Percentiles rank a stretch among this genome's conserved stretches.
phyloP scores from a whole-genome alignment of 2,797 vertebrate species.

The Anguilla megastoma region DNA sequence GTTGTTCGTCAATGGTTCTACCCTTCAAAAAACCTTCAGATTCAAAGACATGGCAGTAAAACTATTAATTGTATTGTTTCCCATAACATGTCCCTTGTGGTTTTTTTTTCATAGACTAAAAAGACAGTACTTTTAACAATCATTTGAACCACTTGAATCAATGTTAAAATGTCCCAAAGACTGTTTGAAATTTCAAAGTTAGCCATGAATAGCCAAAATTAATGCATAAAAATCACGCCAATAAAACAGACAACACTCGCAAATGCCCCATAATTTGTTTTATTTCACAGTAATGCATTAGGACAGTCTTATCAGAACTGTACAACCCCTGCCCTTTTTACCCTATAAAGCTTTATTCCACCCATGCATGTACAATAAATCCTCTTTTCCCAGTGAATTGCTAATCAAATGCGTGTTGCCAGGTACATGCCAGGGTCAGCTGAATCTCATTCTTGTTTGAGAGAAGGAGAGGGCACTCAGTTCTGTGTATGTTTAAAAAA shows the following conservation, averaged over 20 bases:
- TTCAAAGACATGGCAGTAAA: background rate
- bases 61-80: background rate
- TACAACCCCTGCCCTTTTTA: background rate
- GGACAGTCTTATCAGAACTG: background rate
- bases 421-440: background rate
- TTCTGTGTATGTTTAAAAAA: background rate
- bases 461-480: background rate
- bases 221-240: background rate
- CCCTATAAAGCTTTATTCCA: background rate
- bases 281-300: background rate
- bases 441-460: conserved; percentile 1
- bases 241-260: background rate
- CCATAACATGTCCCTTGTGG: background rate
- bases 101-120: background rate
- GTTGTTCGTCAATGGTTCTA: background rate
- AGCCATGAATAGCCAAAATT: background rate
- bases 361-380: background rate
- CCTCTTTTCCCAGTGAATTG: background rate
- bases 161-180: background rate
- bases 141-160: background rate
- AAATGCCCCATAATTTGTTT: background rate
- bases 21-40: background rate
- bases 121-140: background rate
- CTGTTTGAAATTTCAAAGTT: background rate
- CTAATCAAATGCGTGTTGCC: background rate